A percentile compares a stretch with the other conserved stretches of the same genome.
phyloP scores from a whole-genome alignment of 1,140 invertebrate species.

The Hermetia illucens region DNA sequence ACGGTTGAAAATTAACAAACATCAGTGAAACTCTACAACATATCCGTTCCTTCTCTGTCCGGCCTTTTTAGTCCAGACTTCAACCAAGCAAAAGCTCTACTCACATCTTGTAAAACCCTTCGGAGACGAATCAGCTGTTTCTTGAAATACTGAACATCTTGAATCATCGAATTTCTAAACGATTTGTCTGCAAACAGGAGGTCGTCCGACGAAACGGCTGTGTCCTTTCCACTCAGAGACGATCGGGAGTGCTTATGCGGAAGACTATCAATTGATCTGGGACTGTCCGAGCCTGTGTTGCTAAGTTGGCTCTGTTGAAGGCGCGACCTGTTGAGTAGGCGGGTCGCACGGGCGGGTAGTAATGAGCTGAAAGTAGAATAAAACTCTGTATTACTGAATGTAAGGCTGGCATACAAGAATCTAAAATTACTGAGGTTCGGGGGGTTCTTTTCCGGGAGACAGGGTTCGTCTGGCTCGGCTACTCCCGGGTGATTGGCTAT shows the following conservation, averaged over 20 bases:
- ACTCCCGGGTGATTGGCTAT: no score
- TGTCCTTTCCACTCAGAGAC: slow-evolving; percentile 12
- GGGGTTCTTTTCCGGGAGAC: no score
- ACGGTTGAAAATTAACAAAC: neutral
- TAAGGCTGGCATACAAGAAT: no score
- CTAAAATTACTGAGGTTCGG: no score
- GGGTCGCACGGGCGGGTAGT: slow-evolving; percentile 26
- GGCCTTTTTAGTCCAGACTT: no score
- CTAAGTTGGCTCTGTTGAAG: slow-evolving; percentile 20
- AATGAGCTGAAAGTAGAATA: slow-evolving; percentile 19
- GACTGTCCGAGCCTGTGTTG: slow-evolving; percentile 21
- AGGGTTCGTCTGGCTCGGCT: no score
- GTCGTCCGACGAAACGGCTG: slow-evolving; percentile 30
- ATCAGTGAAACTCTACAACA: slow-evolving; percentile 3
- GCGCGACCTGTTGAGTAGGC: slow-evolving; percentile 26
- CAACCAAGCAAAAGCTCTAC: no score
- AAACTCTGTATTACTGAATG: no score
- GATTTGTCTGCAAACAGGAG: slow-evolving; percentile 30
- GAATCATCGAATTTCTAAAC: slow-evolving; percentile 37
- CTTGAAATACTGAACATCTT: slow-evolving; percentile 52
- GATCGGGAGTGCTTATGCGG: slow-evolving; percentile 10
- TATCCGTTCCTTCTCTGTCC: neutral
- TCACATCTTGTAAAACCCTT: slow-evolving; percentile 47
- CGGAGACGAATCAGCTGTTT: slow-evolving; percentile 49
- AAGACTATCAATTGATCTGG: slow-evolving; percentile 23